These are phyloP conservation scores for Sarcophilus harrisii DNA, from an alignment of 2,797 vertebrate genomes.

Conservation along the genomic window DNA sequence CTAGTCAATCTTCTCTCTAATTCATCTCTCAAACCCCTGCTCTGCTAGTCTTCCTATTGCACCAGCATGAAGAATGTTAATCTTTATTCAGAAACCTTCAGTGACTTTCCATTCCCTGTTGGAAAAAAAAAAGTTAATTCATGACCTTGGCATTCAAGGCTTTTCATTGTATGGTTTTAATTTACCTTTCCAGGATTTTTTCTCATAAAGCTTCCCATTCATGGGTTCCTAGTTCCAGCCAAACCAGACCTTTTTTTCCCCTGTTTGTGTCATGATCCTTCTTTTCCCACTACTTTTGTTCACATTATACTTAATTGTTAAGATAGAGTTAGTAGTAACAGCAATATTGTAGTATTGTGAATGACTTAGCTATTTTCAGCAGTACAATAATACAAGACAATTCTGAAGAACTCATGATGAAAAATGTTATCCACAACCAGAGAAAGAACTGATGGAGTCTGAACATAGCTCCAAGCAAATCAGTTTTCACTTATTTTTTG, in stretches of 20 bases:
- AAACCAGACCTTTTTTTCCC: background rate
- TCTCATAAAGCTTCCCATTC: background rate
- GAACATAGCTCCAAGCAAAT: no score
- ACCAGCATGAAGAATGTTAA: no score
- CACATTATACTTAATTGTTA: background rate
- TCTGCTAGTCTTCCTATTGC: background rate
- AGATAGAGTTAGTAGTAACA: background rate
- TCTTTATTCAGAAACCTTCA: background rate
- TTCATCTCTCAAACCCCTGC: background rate
- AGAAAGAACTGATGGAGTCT: no score
- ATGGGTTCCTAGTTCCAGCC: background rate
- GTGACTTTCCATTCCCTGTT: background rate
- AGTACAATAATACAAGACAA: no score
- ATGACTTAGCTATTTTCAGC: no score
- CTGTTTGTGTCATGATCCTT: background rate
- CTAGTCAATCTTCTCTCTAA: background rate
- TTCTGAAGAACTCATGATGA: no score
- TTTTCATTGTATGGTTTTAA: no score
- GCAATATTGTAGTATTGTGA: no score
- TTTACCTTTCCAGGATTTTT: no score
- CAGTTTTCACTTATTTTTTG: no score
- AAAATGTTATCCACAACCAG: no score
- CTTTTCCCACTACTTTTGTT: background rate
- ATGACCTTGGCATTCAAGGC: background rate
- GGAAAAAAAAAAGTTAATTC: background rate